Conservation (phyloP, 2,113 vertebrate species). For the Oncorhynchus gorbuscha region DNA sequence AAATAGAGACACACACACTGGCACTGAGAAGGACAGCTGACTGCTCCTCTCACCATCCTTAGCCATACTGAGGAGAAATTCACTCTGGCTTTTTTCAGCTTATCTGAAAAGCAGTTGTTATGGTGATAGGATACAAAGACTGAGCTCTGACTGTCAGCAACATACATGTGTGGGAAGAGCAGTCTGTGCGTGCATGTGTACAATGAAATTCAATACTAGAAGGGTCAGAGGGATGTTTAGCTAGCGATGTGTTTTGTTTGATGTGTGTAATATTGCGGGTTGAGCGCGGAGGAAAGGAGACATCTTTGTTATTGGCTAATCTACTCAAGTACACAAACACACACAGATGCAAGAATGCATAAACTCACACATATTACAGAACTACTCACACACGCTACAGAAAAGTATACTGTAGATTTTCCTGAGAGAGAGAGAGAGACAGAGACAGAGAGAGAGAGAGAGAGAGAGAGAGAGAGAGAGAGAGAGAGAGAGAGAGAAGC, state of each 20-base stretch:
- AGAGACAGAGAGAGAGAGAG: neutral
- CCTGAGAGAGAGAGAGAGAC: neutral
- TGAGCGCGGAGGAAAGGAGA: constrained; percentile 17
- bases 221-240: constrained; percentile 39
- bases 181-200: constrained; percentile 11
- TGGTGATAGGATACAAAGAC: constrained; percentile 78
- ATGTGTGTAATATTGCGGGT: constrained; percentile 54
- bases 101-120: constrained; percentile 74
- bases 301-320: constrained; percentile 36
- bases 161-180: constrained; percentile 26
- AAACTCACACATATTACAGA: too few relatives aligned
- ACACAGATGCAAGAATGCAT: neutral
- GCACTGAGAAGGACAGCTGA: constrained; percentile 35
- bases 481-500: neutral
- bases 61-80: constrained; percentile 64
- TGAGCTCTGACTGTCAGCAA: constrained; percentile 55
- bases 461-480: neutral
- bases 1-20: neutral
- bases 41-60: constrained; percentile 57
- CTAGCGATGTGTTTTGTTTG: constrained; percentile 43
- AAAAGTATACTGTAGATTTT: too few relatives aligned
- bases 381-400: too few relatives aligned
- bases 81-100: constrained; percentile 46
- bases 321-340: constrained; percentile 15
- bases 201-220: constrained; percentile 28